Percentiles rank a stretch among this genome's conserved stretches.
Evolutionary conservation across 2,888 invertebrate genomes (phyloP).

Genomic region (Diplazon laetatorius): DNA sequence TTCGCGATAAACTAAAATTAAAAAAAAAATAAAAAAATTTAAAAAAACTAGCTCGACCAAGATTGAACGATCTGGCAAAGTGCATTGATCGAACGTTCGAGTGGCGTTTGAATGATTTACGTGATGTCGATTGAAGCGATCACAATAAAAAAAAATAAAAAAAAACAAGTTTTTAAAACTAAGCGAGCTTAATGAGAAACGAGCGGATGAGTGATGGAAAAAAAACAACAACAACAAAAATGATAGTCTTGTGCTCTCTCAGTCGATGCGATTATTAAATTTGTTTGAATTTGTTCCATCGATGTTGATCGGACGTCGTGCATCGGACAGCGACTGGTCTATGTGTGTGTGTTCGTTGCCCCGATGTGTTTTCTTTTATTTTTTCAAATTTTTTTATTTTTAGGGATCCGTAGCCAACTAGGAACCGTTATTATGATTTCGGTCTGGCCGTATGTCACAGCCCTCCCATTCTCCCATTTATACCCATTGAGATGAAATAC

Average conservation of each 20-base stretch:
- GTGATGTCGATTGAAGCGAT: slow-evolving; percentile 15
- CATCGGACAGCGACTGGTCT: slow-evolving; percentile 17
- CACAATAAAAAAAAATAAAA: slow-evolving; percentile 4
- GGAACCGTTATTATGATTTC: too few species aligned
- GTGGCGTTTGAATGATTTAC: slow-evolving; percentile 13
- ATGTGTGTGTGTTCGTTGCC: slow-evolving; percentile 30
- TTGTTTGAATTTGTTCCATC: slow-evolving; percentile 39
- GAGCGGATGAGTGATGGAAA: slow-evolving; percentile 33
- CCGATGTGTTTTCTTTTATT: slow-evolving; percentile 28
- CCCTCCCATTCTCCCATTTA: too few species aligned
- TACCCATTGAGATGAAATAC: too few species aligned
- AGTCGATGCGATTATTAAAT: slow-evolving; percentile 53
- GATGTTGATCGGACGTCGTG: slow-evolving; percentile 30
- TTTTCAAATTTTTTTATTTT: too few species aligned
- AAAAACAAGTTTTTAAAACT: slow-evolving; percentile 17
- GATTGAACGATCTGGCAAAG: background rate
- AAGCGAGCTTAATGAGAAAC: slow-evolving; percentile 1
- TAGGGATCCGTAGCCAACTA: too few species aligned
- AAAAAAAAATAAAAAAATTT: slow-evolving; percentile 14
- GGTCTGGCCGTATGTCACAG: too few species aligned
- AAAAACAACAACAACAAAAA: slow-evolving; percentile 30
- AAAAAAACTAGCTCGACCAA: too few species aligned
- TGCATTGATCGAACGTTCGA: too few species aligned
- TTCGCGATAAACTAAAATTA: slow-evolving; percentile 12
- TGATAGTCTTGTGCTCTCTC: slow-evolving; percentile 67